These are phyloP conservation scores for Deroptyus accipitrinus DNA, from an alignment of 2,113 vertebrate species.

Conservation along the genomic window DNA sequence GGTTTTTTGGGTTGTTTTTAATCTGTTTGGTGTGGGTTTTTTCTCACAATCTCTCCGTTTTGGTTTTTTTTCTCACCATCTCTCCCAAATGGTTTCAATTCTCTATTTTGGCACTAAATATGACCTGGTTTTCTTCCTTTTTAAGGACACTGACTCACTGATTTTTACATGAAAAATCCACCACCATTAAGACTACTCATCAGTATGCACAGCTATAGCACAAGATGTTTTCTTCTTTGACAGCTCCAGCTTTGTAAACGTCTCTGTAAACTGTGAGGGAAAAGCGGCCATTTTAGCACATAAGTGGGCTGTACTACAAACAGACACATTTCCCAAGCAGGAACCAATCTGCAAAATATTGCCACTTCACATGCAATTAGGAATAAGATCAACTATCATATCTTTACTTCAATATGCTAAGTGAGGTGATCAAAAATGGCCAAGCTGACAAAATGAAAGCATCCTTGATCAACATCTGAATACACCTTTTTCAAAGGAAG, in stretches of 20 bases:
- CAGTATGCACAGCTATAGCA: conserved; percentile 36
- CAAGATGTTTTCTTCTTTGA: conserved; percentile 57
- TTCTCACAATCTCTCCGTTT: background rate
- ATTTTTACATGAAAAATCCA: conserved; percentile 9
- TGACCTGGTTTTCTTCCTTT: background rate
- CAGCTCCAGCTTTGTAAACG: conserved; percentile 45
- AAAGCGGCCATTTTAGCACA: conserved; percentile 43
- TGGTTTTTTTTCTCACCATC: background rate
- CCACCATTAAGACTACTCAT: conserved; percentile 8
- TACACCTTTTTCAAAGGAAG: conserved; percentile 20
- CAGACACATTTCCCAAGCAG: conserved; percentile 11
- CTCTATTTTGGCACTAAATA: background rate
- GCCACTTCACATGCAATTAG: conserved; percentile 10
- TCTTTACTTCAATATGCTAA: conserved; percentile 45
- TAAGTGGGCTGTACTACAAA: conserved; percentile 32
- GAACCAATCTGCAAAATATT: background rate
- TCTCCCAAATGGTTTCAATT: background rate
- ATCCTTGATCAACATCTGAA: conserved; percentile 22
- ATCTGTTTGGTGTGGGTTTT: background rate
- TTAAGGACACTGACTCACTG: background rate
- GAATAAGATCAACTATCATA: background rate
- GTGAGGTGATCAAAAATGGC: background rate
- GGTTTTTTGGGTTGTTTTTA: background rate
- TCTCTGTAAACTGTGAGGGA: conserved; percentile 38
- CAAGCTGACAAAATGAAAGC: conserved; percentile 8